Evolutionary conservation across 2,797 vertebrate species (phyloP).

Genomic region (Sphenopsis melanotis): DNA sequence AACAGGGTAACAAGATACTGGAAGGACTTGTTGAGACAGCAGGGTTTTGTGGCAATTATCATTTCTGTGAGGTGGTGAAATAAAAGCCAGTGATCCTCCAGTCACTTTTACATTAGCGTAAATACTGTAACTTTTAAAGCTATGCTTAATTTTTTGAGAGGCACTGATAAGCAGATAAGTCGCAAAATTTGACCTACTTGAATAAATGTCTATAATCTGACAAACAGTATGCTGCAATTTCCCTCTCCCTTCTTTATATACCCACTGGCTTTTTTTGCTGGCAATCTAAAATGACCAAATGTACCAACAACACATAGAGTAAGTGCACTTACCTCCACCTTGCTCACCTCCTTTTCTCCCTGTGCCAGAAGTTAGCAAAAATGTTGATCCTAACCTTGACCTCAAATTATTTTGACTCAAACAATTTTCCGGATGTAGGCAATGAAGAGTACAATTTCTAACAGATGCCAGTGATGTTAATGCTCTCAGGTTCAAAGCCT

Average conservation of each 20-base stretch:
- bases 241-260: not conserved
- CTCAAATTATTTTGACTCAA: not conserved
- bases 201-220: constrained; percentile 36
- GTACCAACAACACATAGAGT: not conserved
- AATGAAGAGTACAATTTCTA: not conserved
- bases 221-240: not conserved
- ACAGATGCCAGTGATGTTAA: fast-evolving
- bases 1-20: not conserved
- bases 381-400: not conserved
- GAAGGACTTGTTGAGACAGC: not conserved
- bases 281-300: not conserved
- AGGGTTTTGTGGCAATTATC: not conserved
- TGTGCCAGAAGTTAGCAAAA: not conserved
- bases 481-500: not conserved
- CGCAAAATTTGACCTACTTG: constrained; percentile 10
- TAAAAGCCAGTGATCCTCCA: not conserved
- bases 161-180: not conserved
- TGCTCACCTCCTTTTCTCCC: not conserved
- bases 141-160: not conserved
- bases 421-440: not conserved
- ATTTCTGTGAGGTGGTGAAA: not conserved
- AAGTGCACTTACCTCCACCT: not conserved
- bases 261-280: not conserved
- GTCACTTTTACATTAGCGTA: not conserved
- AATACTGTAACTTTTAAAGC: constrained; percentile 2